A percentile compares a stretch with the other conserved stretches of the same genome.
Evolutionary conservation across 2,797 vertebrate genomes (phyloP).

Genomic region (Anas flavirostris): DNA sequence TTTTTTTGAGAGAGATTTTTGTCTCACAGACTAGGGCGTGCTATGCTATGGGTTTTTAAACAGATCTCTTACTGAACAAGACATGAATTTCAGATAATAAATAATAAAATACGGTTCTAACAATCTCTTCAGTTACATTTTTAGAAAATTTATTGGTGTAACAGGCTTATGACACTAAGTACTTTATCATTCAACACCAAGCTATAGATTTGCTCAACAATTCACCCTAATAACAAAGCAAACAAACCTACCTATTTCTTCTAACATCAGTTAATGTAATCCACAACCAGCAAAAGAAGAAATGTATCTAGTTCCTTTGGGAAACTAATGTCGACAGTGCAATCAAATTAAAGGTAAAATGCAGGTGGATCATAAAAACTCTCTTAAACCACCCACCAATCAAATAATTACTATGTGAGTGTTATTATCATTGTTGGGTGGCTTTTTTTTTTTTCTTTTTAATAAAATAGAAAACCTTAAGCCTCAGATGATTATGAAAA

Average conservation of each 20-base stretch:
- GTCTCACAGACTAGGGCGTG: not conserved
- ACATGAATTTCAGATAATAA: not conserved
- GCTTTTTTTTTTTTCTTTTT: not conserved
- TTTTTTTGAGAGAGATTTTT: not conserved
- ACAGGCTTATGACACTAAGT: not conserved
- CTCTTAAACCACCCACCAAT: constrained; percentile 49
- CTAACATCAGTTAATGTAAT: not conserved
- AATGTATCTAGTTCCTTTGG: not conserved
- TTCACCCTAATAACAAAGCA: not conserved
- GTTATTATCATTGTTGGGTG: not conserved
- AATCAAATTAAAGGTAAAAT: constrained; percentile 54
- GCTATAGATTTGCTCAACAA: not conserved
- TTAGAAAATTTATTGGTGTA: not conserved
- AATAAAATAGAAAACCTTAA: not conserved
- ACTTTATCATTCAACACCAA: not conserved
- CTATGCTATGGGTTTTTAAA: not conserved
- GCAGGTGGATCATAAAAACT: constrained; percentile 43
- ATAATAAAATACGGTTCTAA: not conserved
- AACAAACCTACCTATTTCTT: not conserved
- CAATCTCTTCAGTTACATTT: not conserved
- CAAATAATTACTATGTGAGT: constrained; percentile 46
- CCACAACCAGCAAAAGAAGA: not conserved
- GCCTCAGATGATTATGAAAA: constrained; percentile 37
- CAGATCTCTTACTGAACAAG: not conserved
- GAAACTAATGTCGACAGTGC: constrained; percentile 26